A percentile compares a stretch with the other conserved stretches of the same genome.
These are phyloP conservation scores for Cotesia glomerata DNA, from an alignment of 1,140 invertebrate species.

Conservation along the genomic window DNA sequence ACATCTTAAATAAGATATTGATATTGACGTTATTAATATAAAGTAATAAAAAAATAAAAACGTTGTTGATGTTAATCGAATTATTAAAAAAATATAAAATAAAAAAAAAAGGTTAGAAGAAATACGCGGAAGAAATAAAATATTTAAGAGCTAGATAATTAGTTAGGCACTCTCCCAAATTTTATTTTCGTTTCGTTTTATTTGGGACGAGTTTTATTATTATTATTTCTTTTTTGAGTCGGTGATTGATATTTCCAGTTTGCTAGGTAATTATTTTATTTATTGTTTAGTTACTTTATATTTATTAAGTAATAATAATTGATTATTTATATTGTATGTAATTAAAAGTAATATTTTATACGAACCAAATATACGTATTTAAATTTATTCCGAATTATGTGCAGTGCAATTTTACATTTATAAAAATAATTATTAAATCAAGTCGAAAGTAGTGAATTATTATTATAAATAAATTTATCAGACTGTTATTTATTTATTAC, in stretches of 20 bases:
- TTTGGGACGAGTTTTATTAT: background rate
- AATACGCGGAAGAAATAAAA: conserved; percentile 33
- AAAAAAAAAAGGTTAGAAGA: conserved; percentile 42
- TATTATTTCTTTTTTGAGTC: conserved; percentile 21
- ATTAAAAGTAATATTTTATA: background rate
- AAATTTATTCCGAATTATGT: conserved; percentile 13
- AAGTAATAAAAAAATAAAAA: conserved; percentile 43
- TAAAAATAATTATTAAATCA: conserved; percentile 4
- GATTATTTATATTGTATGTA: conserved; percentile 3
- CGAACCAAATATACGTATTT: conserved; percentile 17
- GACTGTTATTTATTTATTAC: no score
- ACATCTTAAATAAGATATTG: conserved; percentile 59
- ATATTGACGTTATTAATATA: conserved; percentile 43
- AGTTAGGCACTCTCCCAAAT: conserved; percentile 31
- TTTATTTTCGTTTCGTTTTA: background rate
- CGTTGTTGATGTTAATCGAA: conserved; percentile 56
- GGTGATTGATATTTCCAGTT: conserved; percentile 35
- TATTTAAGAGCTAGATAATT: conserved; percentile 34
- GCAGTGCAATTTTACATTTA: conserved; percentile 16
- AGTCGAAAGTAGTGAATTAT: background rate
- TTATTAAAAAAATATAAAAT: conserved; percentile 43
- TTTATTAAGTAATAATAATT: conserved; percentile 12
- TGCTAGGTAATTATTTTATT: conserved; percentile 9
- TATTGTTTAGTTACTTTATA: background rate
- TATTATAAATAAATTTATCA: background rate